Conservation (phyloP, 2,888 invertebrate species). For the Hirtodrosophila duncani region DNA sequence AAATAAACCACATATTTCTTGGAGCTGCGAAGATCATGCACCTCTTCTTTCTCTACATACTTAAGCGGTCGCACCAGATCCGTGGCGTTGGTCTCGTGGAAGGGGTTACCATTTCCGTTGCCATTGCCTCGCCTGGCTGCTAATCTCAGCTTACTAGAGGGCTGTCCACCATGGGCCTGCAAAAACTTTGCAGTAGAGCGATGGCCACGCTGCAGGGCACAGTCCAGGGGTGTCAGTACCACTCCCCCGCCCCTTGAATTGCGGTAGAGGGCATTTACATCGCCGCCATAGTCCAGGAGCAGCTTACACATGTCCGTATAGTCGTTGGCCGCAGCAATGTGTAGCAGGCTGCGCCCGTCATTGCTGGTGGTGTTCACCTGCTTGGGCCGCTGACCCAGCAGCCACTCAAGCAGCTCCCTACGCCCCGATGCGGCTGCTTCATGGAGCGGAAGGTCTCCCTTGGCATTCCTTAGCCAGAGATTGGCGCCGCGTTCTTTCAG, state of each 20-base stretch:
- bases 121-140: slow-evolving; percentile 74
- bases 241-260: slow-evolving; percentile 91
- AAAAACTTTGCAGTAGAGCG: slow-evolving; percentile 95
- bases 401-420: slow-evolving; percentile 92
- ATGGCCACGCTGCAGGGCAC: slow-evolving; percentile 91
- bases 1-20: slow-evolving; percentile 76
- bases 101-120: no score
- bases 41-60: slow-evolving; percentile 76
- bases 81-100: slow-evolving; percentile 66
- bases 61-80: slow-evolving; percentile 76
- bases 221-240: slow-evolving; percentile 93
- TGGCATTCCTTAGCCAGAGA: slow-evolving; percentile 93
- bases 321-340: slow-evolving; percentile 95
- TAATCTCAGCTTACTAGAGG: slow-evolving; percentile 83
- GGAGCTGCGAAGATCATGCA: slow-evolving; percentile 72
- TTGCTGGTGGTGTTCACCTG: slow-evolving; percentile 93
- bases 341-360: slow-evolving; percentile 94
- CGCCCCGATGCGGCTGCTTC: slow-evolving; percentile 96
- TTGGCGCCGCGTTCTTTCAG: slow-evolving; percentile 88
- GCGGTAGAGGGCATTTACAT: slow-evolving; percentile 90
- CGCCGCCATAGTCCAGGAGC: slow-evolving; percentile 89
- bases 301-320: slow-evolving; percentile 95
- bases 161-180: slow-evolving; percentile 92
- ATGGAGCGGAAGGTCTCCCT: slow-evolving; percentile 96
- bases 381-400: slow-evolving; percentile 89